Evolutionary conservation across 30 jellyfish, hydroid and myxozoan species (phyloP), one percentile per base, ranked within the genome.

Genomic region (Euphysa ruthae): DNA sequence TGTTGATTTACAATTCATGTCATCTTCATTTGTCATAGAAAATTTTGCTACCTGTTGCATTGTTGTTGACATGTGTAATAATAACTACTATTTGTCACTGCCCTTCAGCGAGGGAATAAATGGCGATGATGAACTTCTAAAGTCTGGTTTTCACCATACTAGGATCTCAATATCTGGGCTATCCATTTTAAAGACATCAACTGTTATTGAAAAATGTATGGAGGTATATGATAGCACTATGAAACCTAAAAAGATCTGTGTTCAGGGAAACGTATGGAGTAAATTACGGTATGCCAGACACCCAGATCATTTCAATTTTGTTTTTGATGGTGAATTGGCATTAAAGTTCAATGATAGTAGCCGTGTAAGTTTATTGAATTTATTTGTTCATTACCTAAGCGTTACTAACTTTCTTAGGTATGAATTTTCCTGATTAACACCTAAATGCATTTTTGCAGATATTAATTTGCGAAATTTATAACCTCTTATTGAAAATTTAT

Each of bases 61-160:
- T 32, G 74, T 61, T 4, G 70, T 61, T 7, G 74, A 61, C 34
- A 14, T 61, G 21, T 61, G 74, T 61, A 60, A 32, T 32, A 7
- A 32, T 28, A 31, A 28, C 34, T 61, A 61, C 26, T 61, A 61
- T 62, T 15, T 61, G 74, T 61, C 74, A 8, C 63, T 61, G 7
- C 74, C 74, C 27, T n/a, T 61, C 29, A 28, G 35, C 14, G 27
- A 26, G n/a, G 31, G 65, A 4, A 61, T 61, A 10, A 30, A 61
- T 61, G 70, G 63, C 25, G 34, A 60, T 61, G 63, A 32, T n/a
- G 31, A 26, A n/a, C 22, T 61, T 5, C 31, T 18, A 26, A 28
- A 28, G 21, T 18, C 63, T 15, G 74, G 74, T 10, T 22, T 61
- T 62, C 19, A n/a, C 4, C 14, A 61, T 27, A 32, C 63, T 10